These are phyloP conservation scores for Ailuropoda melanoleuca DNA, from an alignment of 2,113 vertebrate species.

Conservation along the genomic window DNA sequence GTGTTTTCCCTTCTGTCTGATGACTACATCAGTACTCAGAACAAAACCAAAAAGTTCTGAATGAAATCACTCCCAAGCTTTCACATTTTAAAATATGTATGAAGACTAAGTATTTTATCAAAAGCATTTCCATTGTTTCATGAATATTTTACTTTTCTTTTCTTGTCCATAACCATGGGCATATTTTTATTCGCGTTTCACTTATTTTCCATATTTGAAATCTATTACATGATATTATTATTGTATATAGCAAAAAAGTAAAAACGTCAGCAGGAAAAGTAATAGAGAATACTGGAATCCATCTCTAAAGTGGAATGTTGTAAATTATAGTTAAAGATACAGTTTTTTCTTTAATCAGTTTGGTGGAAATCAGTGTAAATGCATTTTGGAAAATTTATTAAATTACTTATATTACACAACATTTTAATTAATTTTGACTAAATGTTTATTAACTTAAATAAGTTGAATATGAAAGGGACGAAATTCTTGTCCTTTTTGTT, in stretches of 20 bases:
- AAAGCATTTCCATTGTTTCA: background rate
- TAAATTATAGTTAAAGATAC: background rate
- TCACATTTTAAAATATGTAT: background rate
- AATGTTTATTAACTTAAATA: background rate
- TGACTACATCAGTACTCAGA: background rate
- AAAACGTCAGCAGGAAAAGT: background rate
- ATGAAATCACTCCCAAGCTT: background rate
- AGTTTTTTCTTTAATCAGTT: background rate
- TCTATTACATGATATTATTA: background rate
- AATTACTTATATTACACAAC: background rate
- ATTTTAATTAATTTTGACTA: background rate
- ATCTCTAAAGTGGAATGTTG: background rate
- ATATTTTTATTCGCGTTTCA: background rate
- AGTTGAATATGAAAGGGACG: background rate
- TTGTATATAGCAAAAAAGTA: background rate
- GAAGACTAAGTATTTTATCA: background rate
- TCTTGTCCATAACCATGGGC: background rate
- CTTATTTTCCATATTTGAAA: background rate
- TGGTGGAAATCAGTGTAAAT: background rate
- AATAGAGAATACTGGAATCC: background rate
- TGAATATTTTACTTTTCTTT: slow-evolving; percentile 9
- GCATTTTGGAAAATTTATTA: background rate
- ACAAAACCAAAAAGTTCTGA: background rate
- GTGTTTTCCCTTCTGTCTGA: background rate
- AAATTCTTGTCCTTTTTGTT: background rate